A percentile compares a stretch with the other conserved stretches of the same genome.
Conservation (phyloP, 2,888 invertebrate genomes). For the Diaphora mendica region DNA sequence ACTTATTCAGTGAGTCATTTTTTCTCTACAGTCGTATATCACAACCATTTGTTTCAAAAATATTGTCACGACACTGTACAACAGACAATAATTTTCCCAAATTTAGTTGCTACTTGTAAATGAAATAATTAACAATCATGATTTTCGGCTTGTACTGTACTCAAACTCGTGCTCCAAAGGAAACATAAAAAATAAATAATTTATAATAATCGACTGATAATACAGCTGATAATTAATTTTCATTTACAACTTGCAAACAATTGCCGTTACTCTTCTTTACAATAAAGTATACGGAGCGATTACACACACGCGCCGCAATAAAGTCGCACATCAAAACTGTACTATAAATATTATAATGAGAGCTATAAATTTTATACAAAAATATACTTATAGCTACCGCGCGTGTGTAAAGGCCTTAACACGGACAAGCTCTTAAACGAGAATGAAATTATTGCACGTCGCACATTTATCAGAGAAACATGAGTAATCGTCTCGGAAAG, state of each 20-base stretch:
- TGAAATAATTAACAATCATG: slow-evolving; percentile 43
- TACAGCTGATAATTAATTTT: slow-evolving; percentile 42
- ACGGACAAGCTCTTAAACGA: slow-evolving; percentile 77
- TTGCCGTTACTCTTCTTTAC: slow-evolving; percentile 44
- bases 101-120: slow-evolving; percentile 44
- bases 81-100: slow-evolving; percentile 28
- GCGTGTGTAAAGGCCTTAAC: slow-evolving; percentile 68
- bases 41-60: slow-evolving; percentile 69
- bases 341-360: slow-evolving; percentile 69
- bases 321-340: slow-evolving; percentile 58
- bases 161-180: slow-evolving; percentile 35
- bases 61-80: slow-evolving; percentile 59
- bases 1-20: slow-evolving; percentile 48
- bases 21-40: slow-evolving; percentile 60
- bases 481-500: slow-evolving; percentile 80
- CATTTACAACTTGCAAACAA: slow-evolving; percentile 52
- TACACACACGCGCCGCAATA: slow-evolving; percentile 59
- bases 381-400: slow-evolving; percentile 62
- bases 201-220: slow-evolving; percentile 30
- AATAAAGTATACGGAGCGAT: slow-evolving; percentile 52
- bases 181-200: slow-evolving; percentile 30
- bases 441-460: slow-evolving; percentile 82
- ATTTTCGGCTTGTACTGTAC: slow-evolving; percentile 35
- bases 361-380: slow-evolving; percentile 69
- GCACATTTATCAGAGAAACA: slow-evolving; percentile 79